Conservation (phyloP, 2,113 vertebrate species). For the Hemiscyllium ocellatum region DNA sequence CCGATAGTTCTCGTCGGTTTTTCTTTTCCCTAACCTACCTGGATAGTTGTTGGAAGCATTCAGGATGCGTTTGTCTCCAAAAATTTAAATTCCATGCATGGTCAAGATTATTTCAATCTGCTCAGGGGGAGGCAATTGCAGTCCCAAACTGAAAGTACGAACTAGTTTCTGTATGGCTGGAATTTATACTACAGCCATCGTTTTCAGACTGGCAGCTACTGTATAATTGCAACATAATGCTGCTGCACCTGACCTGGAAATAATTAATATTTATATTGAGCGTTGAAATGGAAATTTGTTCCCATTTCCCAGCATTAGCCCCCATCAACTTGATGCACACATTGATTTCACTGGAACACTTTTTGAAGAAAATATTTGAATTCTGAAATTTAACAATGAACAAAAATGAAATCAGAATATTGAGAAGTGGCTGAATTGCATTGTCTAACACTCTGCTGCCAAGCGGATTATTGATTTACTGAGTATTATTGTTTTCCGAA, state of each 20-base stretch:
- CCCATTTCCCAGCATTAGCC: not conserved
- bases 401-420: not conserved
- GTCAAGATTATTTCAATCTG: not conserved
- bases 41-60: not conserved
- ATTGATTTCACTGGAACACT: not conserved
- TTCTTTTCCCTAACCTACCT: not conserved
- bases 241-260: slow-evolving; percentile 6
- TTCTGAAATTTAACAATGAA: not conserved
- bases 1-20: not conserved
- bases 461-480: not conserved
- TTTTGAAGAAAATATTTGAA: not conserved
- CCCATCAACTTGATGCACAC: not conserved
- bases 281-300: not conserved
- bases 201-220: not conserved
- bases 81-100: not conserved
- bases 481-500: not conserved
- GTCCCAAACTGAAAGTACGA: not conserved
- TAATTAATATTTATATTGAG: not conserved
- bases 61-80: not conserved
- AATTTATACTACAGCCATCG: not conserved
- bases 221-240: slow-evolving; percentile 24
- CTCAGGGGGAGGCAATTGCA: not conserved
- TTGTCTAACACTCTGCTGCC: not conserved
- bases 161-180: not conserved
- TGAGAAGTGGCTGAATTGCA: not conserved